Percentiles rank a stretch among this genome's conserved stretches.
These are phyloP conservation scores for Zosterops hypoxanthus DNA, from an alignment of 2,113 vertebrate species.

Conservation along the genomic window DNA sequence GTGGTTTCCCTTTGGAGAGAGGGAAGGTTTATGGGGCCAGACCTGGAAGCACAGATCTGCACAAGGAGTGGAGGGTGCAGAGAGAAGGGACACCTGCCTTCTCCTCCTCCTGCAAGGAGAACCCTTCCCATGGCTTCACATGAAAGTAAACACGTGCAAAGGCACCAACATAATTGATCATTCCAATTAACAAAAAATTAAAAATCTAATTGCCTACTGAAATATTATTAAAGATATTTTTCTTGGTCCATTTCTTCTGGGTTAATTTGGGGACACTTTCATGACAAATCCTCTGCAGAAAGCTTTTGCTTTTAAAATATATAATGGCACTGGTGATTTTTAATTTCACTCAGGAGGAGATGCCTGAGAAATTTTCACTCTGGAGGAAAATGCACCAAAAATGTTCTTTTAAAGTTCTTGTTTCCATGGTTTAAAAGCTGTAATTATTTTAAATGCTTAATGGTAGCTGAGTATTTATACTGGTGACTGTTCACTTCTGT, in stretches of 20 bases:
- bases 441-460: constrained; percentile 55
- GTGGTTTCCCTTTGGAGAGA: background rate
- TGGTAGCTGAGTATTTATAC: background rate
- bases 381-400: background rate
- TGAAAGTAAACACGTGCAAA: background rate
- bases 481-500: background rate
- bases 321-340: background rate
- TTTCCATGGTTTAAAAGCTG: constrained; percentile 25
- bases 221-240: background rate
- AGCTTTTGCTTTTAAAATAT: background rate
- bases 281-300: background rate
- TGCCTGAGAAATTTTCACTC: background rate
- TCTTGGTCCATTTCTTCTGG: background rate
- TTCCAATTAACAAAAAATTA: background rate
- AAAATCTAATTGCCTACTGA: background rate
- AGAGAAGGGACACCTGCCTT: background rate
- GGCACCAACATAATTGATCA: background rate
- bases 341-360: background rate
- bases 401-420: background rate
- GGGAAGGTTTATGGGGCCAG: background rate
- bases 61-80: background rate
- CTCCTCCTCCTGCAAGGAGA: background rate
- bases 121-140: background rate
- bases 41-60: background rate
- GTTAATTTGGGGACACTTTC: background rate